Evolutionary conservation across 2,888 invertebrate genomes (phyloP), one percentile per base, ranked within the genome.

Genomic region (Rotaria sp.): DNA sequence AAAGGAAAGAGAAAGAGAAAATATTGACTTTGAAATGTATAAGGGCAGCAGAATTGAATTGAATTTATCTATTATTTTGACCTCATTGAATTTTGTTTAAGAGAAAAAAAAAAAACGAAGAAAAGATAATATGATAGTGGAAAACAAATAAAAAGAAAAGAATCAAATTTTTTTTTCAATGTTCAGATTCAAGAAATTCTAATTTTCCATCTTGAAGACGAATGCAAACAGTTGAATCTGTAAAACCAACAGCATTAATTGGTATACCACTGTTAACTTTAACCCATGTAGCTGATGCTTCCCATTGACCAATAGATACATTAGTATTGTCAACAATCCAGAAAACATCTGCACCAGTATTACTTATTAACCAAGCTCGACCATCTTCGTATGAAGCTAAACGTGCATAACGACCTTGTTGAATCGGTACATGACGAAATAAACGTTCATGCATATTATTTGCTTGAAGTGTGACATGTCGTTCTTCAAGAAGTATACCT

Each of bases 301-400:
- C 67, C 7, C 7, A 35, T 67, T 21, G 67, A 67, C 67, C 67
- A 30, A 21, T 38, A 67, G 30, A 4, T 35, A 35, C 35, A 67
- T 67, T 35, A 1, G 18, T 21, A 67, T 67, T 35, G 8, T 67
- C 21, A 67, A 67, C 67, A 35, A 67, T 67, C 67, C 67, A 67
- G 15, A 67, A 67, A 15, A 30, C 67, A 67, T 67, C 67, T 1
- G 35, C 67, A 35, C 67, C 67, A 30, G 67, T 67, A 8, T 67
- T 67, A 67, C 67, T 67, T 35, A 67, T 67, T 67, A 67, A 35
- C 67, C 67, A 67, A 8, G 67, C 67, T 35, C 67, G 67, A 67
- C 67, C 67, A 67, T 67, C 35, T 30, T 67, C 67, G 21, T 67
- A 67, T 21, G 67, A 35, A 38, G 67, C 21, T 35, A 67, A 67